phyloP scores from a whole-genome alignment of 2,888 invertebrate species.

The Villa cingulata region DNA sequence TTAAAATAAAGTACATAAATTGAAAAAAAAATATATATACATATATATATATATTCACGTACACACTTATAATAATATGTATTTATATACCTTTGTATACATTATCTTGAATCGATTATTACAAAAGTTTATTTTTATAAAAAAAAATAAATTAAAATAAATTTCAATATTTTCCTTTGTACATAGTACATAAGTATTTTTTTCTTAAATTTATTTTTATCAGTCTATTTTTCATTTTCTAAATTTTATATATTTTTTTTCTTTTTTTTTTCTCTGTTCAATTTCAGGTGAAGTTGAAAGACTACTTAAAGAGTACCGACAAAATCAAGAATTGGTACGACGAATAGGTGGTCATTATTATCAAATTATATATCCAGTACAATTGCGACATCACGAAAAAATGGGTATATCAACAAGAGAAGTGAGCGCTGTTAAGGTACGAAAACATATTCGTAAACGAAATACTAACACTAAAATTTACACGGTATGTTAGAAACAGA shows the following conservation, averaged over 20 bases:
- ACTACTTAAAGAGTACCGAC: slow-evolving; percentile 76
- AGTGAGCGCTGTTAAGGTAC: slow-evolving; percentile 76
- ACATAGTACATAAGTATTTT: too few species aligned
- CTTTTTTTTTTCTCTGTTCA: background rate
- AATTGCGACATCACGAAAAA: slow-evolving; percentile 87
- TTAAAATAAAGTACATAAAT: too few species aligned
- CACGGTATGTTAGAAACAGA: slow-evolving; percentile 38
- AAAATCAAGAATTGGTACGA: slow-evolving; percentile 83
- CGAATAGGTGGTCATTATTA: slow-evolving; percentile 85
- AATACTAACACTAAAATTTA: slow-evolving; percentile 27
- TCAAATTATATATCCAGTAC: slow-evolving; percentile 89
- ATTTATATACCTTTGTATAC: too few species aligned
- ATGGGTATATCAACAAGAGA: slow-evolving; percentile 91
- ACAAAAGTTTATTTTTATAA: too few species aligned
- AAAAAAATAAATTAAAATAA: too few species aligned
- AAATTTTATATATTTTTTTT: background rate
- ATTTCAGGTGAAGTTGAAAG: slow-evolving; percentile 76
- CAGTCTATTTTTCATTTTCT: background rate
- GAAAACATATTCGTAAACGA: slow-evolving; percentile 38
- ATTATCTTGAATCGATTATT: too few species aligned
- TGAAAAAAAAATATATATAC: too few species aligned
- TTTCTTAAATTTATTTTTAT: background rate
- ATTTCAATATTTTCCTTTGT: too few species aligned
- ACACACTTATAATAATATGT: too few species aligned
- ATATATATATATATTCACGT: too few species aligned